Percentiles rank a stretch among this genome's conserved stretches.
Evolutionary conservation across 2,888 invertebrate genomes (phyloP).

Genomic region (Hyppa rectilinea): DNA sequence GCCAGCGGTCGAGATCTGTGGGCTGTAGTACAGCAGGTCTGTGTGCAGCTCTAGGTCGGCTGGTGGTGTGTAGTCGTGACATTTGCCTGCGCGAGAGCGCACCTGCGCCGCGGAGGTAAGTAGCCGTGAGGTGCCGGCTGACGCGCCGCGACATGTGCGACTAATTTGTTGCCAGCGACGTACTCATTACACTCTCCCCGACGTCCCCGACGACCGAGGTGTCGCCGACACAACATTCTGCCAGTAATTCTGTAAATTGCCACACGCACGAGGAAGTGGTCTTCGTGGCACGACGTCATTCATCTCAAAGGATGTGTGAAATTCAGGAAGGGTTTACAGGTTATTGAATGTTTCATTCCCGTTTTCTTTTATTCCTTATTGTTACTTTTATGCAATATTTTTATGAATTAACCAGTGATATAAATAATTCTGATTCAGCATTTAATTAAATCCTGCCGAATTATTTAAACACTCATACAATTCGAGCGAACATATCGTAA

Average conservation of each 20-base stretch:
- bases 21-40: not conserved
- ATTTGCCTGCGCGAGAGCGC: slow-evolving; percentile 79
- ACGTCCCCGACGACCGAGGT: slow-evolving; percentile 87
- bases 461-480: slow-evolving; percentile 58
- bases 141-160: slow-evolving; percentile 87
- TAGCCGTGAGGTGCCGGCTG: slow-evolving; percentile 84
- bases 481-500: slow-evolving; percentile 66
- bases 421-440: slow-evolving; percentile 62
- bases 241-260: slow-evolving; percentile 86
- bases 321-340: slow-evolving; percentile 44
- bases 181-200: slow-evolving; percentile 84
- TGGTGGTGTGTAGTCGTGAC: slow-evolving; percentile 74
- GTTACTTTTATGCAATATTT: slow-evolving; percentile 5
- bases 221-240: slow-evolving; percentile 85
- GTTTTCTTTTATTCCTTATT: slow-evolving; percentile 13
- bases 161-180: slow-evolving; percentile 87
- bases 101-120: slow-evolving; percentile 81
- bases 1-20: slow-evolving; percentile 53
- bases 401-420: slow-evolving; percentile 40
- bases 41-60: slow-evolving; percentile 49
- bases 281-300: slow-evolving; percentile 72
- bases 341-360: slow-evolving; percentile 34
- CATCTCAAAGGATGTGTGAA: slow-evolving; percentile 71
- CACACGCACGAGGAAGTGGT: slow-evolving; percentile 81
- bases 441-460: slow-evolving; percentile 65